Evolutionary conservation across 1,140 invertebrate genomes (phyloP).

Genomic region (Medauroidea extradentata): DNA sequence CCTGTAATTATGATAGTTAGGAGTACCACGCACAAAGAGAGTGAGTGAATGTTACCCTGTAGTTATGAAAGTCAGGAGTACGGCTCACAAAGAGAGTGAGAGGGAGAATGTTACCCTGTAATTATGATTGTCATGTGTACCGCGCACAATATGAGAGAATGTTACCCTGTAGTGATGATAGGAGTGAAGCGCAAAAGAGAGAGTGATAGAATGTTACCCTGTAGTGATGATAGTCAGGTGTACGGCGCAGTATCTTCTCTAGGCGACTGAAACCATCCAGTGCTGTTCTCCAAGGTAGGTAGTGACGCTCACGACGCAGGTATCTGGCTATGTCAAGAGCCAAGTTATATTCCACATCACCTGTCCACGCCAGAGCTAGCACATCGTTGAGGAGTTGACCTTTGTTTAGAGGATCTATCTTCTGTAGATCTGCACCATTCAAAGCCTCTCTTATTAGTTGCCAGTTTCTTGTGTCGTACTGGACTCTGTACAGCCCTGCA

Average conservation of each 20-base stretch:
- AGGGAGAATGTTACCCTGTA: no score
- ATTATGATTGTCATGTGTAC: no score
- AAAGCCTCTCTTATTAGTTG: slow-evolving; percentile 46
- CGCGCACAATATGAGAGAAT: no score
- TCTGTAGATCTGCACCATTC: slow-evolving; percentile 33
- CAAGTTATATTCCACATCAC: slow-evolving; percentile 41
- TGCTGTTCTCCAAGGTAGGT: slow-evolving; percentile 52
- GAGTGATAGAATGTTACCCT: slow-evolving; percentile 19
- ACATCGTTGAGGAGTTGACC: slow-evolving; percentile 59
- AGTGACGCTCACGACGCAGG: slow-evolving; percentile 47
- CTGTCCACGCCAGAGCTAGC: slow-evolving; percentile 47
- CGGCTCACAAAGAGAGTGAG: no score
- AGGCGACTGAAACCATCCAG: slow-evolving; percentile 32
- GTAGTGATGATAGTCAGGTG: slow-evolving; percentile 5
- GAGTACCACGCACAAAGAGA: no score
- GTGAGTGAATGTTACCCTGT: no score
- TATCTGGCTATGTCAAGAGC: slow-evolving; percentile 49
- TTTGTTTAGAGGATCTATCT: slow-evolving; percentile 51
- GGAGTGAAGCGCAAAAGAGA: no score
- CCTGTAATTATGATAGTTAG: no score
- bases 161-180: no score
- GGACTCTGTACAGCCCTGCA: slow-evolving; percentile 57
- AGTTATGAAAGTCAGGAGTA: no score
- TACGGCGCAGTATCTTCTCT: slow-evolving; percentile 33
- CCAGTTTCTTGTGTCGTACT: slow-evolving; percentile 61